Evolutionary conservation across 2,113 vertebrate genomes (phyloP), one percentile per base, ranked within the genome.

Genomic region (Caranx melampygus): DNA sequence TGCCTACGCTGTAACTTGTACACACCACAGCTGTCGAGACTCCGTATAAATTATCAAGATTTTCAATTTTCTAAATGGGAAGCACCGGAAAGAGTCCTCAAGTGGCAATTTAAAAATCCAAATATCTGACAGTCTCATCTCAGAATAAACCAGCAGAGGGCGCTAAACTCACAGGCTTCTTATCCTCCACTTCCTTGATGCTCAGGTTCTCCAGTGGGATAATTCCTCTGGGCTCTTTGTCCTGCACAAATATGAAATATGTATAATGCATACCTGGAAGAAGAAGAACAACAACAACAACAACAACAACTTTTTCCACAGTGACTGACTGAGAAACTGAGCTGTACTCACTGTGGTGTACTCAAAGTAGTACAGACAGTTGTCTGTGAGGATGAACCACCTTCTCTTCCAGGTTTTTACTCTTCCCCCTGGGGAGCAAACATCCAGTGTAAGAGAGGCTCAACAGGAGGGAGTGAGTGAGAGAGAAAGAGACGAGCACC

Each of bases 341-440:
- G 44, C 52, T 44, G 14, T 31, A 92, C 97, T 97, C 90, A 99
- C 98, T 87, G 98, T 99, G 0, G 98, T 99, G 90, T 98, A 99
- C 82, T 99, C 98, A 21, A 99, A 99, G 96, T 99, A 99, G 94
- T 99, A 99, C 3, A 99, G 96, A 93, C 98, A 99, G 95, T 99
- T 99, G 88, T 99, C 98, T 0, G 98, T 99, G 87, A 99, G 95
- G 78, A 99, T 99, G 92, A 99, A 99, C 98, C 98, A 99, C 77
- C 98, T 96, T 6, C 98, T 94, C 84, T 98, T 99, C 98, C 98
- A 99, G 2, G 98, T 99, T 94, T 99, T 99, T 70, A 99, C 98
- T 58, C 98, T 93, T 91, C 98, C 98, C 55, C 98, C 98, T 99
- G 94, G 26, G 64, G 86, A 89, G 90, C 72, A 92, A 75, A 92